Conservation (phyloP, 2,888 invertebrate species). For the Pterobdella sp. region DNA sequence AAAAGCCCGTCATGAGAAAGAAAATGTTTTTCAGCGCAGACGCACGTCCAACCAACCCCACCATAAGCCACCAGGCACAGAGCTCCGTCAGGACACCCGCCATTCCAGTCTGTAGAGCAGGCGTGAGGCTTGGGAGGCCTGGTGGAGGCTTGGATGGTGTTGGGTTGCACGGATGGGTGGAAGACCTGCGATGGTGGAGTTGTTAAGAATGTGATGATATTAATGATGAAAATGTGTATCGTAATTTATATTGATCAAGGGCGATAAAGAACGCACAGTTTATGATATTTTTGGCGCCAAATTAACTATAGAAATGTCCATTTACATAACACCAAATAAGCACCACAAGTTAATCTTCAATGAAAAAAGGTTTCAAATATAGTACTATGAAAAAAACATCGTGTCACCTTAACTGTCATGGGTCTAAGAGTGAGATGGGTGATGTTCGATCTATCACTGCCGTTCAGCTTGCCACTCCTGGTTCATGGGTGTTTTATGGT, state of each 20-base stretch:
- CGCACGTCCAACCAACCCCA: slow-evolving; percentile 61
- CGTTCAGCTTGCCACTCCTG: slow-evolving; percentile 70
- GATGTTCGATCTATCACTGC: slow-evolving; percentile 52
- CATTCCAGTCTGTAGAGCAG: slow-evolving; percentile 59
- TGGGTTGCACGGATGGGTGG: slow-evolving; percentile 18
- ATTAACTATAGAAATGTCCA: too few relatives aligned
- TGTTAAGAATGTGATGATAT: not conserved
- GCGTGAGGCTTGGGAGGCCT: slow-evolving; percentile 47
- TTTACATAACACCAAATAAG: too few relatives aligned
- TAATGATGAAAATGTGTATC: not conserved
- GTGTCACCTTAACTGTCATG: slow-evolving; percentile 73
- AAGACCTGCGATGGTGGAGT: slow-evolving; percentile 27
- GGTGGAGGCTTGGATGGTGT: slow-evolving; percentile 26
- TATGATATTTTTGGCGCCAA: too few relatives aligned
- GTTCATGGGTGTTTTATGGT: not conserved
- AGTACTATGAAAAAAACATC: not conserved
- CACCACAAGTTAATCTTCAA: not conserved
- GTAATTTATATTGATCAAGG: too few relatives aligned
- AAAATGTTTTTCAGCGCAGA: slow-evolving; percentile 90
- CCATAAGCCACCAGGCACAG: slow-evolving; percentile 70
- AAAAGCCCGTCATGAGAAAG: slow-evolving; percentile 65
- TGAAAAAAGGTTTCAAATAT: not conserved
- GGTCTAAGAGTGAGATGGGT: slow-evolving; percentile 61
- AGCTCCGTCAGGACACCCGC: slow-evolving; percentile 61
- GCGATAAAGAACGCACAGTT: too few relatives aligned